Conservation (phyloP, 92 coral and sea anemone species). For the Micromussa lordhowensis region DNA sequence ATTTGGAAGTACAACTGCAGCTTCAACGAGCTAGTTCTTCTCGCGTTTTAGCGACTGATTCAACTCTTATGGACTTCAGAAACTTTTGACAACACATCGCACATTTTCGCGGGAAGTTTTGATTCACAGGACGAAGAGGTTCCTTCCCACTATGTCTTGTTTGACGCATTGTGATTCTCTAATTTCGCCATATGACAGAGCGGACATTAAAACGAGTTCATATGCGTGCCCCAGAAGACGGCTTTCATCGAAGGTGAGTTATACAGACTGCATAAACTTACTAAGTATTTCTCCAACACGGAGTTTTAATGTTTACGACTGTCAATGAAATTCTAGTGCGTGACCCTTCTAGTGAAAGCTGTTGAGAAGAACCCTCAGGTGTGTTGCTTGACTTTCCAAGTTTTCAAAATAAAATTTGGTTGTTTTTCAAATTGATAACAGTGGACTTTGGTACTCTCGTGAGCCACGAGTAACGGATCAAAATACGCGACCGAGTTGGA, state of each 20-base stretch:
- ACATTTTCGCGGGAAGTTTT: background rate
- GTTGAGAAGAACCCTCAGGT: background rate
- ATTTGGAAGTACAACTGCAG: background rate
- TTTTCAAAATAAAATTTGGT: background rate
- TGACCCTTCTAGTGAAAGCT: background rate
- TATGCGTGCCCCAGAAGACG: conserved; percentile 13
- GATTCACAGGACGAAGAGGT: background rate
- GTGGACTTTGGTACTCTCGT: background rate
- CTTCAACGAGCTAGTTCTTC: background rate
- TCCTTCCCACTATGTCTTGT: background rate
- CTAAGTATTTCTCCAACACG: background rate
- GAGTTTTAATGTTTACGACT: background rate
- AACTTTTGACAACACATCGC: background rate
- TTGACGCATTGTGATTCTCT: background rate
- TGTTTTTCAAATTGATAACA: background rate
- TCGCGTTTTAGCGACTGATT: background rate
- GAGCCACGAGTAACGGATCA: background rate
- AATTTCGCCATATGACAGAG: background rate
- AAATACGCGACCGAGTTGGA: background rate
- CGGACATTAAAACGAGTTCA: background rate
- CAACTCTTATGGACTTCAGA: background rate
- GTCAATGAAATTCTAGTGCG: background rate
- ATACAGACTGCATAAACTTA: background rate
- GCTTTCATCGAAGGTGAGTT: conserved; percentile 19
- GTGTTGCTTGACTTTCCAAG: background rate